A percentile compares a stretch with the other conserved stretches of the same genome.
Evolutionary conservation across 2,797 vertebrate species (phyloP).

Genomic region (Sarcoramphus papa): DNA sequence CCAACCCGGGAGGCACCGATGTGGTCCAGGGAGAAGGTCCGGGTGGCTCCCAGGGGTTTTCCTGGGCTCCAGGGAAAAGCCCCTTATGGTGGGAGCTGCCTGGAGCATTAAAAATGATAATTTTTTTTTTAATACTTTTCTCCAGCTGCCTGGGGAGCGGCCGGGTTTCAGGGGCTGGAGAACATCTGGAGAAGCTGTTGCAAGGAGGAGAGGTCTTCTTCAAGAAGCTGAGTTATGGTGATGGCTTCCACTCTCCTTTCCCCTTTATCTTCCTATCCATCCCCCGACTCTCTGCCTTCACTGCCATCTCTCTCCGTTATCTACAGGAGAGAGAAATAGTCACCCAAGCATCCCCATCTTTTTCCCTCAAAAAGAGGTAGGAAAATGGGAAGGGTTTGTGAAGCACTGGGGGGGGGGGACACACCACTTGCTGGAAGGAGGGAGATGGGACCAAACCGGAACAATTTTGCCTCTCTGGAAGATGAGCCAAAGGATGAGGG

Average conservation of each 20-base stretch:
- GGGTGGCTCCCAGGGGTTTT: not conserved
- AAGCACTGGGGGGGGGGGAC: too few species aligned
- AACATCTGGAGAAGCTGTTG: not conserved
- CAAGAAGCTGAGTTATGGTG: rapidly evolving
- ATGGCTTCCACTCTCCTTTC: not conserved
- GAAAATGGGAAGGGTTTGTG: not conserved
- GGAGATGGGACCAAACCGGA: rapidly evolving
- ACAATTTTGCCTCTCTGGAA: not conserved
- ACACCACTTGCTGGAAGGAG: not conserved
- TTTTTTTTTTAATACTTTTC: not conserved
- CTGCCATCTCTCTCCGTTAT: not conserved
- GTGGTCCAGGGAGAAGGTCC: not conserved
- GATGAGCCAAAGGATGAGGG: not conserved
- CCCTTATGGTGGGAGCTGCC: not conserved
- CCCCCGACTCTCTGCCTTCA: not conserved
- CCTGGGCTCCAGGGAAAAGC: not conserved
- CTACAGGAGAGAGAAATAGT: rapidly evolving
- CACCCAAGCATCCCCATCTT: not conserved
- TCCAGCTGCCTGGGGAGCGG: not conserved
- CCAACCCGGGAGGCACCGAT: not conserved
- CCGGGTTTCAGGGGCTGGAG: not conserved
- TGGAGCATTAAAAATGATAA: not conserved
- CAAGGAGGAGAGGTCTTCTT: not conserved
- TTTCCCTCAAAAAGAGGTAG: not conserved
- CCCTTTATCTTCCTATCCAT: not conserved